Evolutionary conservation across 2,113 vertebrate genomes (phyloP), one percentile per base, ranked within the genome.

Genomic region (Corydoras sp.): DNA sequence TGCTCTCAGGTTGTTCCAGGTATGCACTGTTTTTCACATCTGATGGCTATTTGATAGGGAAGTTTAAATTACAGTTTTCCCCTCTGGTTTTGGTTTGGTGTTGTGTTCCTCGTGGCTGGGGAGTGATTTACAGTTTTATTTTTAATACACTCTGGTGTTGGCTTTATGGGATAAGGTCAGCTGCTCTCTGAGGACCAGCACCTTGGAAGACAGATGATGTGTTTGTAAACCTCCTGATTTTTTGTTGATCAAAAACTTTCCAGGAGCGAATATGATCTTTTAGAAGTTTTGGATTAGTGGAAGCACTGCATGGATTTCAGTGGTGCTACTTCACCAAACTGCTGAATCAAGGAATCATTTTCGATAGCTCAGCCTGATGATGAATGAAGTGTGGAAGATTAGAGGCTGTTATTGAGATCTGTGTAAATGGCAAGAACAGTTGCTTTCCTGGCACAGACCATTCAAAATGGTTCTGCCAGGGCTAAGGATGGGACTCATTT

Each of bases 51-150:
- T 72, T 48, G 59, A 54, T 24, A 58, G 31, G 62, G 32, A 61
- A 73, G 75, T 73, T 77, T 83, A 75, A 80, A 78, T 73, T 73
- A 68, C 76, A 69, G 66, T 67, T 68, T 67, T 63, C 53, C 31
- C 10, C 69, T 72, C 58, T 75, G 49, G 61, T 78, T 76, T 65
- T 50, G 65, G 65, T 70, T 74, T 74, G 76, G 75, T 79, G 76
- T 73, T 77, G 64, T 76, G 30, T 68, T 81, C 56, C 60, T 69
- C 58, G 13, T 55, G 32, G 78, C 63, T 62, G 14, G 24, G 59
- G 65, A 8, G 11, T 69, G 77, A 81, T 75, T 76, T 61, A 72
- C 63, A 1, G 62, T 60, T 79, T 76, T 79, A 77, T 79, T 74
- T 77, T 74, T 74, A 76, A 80, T 72, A 62, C 31, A 13, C 15